Conservation (phyloP, 2,888 invertebrate species). For the Hypolimnas misippus region DNA sequence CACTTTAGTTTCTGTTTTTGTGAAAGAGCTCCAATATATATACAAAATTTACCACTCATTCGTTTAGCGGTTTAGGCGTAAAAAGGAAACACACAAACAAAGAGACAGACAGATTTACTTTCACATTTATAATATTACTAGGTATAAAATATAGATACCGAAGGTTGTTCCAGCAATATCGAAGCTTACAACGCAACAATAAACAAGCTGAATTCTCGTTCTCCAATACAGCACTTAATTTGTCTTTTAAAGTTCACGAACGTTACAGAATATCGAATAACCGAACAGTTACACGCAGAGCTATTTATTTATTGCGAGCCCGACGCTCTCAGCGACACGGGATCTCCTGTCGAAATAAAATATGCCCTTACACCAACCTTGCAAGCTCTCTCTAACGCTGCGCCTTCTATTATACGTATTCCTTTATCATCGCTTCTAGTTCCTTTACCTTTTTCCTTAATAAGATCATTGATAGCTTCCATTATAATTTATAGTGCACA, state of each 20-base stretch:
- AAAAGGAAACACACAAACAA: too few species aligned
- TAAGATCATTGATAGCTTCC: conserved; percentile 67
- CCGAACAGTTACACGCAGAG: conserved; percentile 59
- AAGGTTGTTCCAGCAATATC: conserved; percentile 5
- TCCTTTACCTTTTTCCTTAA: conserved; percentile 55
- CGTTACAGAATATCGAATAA: conserved; percentile 66
- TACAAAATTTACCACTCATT: too few species aligned
- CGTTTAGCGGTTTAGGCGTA: too few species aligned
- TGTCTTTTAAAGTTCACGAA: conserved; percentile 58
- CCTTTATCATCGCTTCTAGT: conserved; percentile 38
- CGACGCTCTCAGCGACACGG: conserved; percentile 60
- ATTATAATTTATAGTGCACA: conserved; percentile 65
- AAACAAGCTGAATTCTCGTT: conserved; percentile 25
- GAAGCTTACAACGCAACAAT: conserved; percentile 3
- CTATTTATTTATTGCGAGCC: conserved; percentile 66
- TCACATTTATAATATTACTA: too few species aligned
- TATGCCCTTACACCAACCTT: conserved; percentile 58
- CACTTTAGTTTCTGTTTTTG: too few species aligned
- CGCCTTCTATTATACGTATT: conserved; percentile 33
- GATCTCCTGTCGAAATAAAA: conserved; percentile 68
- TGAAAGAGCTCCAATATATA: too few species aligned
- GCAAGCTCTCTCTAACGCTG: conserved; percentile 37
- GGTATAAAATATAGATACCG: not conserved
- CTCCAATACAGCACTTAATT: conserved; percentile 35
- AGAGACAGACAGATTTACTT: too few species aligned